phyloP scores from a whole-genome alignment of 2,113 vertebrate species.

The Monopterus albus region DNA sequence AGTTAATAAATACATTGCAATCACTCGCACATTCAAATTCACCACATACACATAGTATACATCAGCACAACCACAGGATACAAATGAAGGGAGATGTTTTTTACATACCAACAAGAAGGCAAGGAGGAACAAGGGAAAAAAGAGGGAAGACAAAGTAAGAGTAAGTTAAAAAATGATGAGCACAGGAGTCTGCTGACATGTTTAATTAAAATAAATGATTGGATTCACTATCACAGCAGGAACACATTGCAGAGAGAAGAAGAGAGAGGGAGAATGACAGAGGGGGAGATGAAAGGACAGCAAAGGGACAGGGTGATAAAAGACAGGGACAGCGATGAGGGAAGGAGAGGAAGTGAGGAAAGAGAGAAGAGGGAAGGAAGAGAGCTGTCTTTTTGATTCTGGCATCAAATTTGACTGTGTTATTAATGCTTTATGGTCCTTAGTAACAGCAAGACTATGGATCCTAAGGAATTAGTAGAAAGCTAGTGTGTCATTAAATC shows the following conservation, averaged over 20 bases:
- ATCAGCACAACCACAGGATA: slow-evolving; percentile 14
- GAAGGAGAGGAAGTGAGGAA: slow-evolving; percentile 38
- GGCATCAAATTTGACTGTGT: slow-evolving; percentile 32
- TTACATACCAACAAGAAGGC: slow-evolving; percentile 56
- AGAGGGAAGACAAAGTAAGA: slow-evolving; percentile 22
- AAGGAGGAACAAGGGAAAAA: slow-evolving; percentile 7
- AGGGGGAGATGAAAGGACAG: slow-evolving; percentile 57
- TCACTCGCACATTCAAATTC: slow-evolving; percentile 8
- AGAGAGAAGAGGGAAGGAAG: not conserved
- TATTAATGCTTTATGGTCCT: slow-evolving; percentile 30
- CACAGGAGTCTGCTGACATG: slow-evolving; percentile 44
- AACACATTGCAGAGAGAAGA: slow-evolving; percentile 64
- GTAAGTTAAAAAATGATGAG: slow-evolving; percentile 58
- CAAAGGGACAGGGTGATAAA: slow-evolving; percentile 56
- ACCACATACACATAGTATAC: too few relatives aligned
- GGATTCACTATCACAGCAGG: slow-evolving; percentile 67
- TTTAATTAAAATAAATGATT: slow-evolving; percentile 74
- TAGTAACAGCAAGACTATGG: slow-evolving; percentile 3
- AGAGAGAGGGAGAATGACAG: slow-evolving; percentile 53
- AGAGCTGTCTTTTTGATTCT: slow-evolving; percentile 30
- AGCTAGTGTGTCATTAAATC: slow-evolving; percentile 12
- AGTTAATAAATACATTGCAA: not conserved
- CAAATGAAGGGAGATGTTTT: slow-evolving; percentile 8
- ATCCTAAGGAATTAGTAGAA: not conserved
- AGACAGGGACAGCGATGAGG: slow-evolving; percentile 39